Evolutionary conservation across 2,888 invertebrate genomes (phyloP).

Genomic region (Omphaloscelis lunosa): DNA sequence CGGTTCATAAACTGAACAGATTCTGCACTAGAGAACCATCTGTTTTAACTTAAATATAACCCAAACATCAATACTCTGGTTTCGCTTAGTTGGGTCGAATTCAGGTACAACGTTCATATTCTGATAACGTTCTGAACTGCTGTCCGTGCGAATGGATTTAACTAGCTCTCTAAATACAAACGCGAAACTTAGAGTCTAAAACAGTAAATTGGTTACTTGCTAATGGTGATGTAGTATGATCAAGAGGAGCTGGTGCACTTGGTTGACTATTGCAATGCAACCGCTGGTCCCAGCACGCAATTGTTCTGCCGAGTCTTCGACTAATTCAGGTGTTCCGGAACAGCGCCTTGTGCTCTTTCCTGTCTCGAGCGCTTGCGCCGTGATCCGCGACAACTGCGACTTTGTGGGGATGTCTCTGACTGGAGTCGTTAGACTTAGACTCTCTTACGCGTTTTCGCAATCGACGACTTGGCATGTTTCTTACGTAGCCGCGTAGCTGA

Average conservation of each 20-base stretch:
- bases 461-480: too few relatives aligned
- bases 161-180: neutral
- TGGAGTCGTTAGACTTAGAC: neutral
- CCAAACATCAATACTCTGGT: constrained; percentile 8
- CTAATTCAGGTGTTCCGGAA: neutral
- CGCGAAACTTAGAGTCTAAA: neutral
- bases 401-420: neutral
- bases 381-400: neutral
- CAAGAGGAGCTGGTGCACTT: neutral
- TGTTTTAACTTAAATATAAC: neutral
- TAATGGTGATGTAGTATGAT: neutral
- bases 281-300: neutral
- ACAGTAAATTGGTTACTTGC: constrained; percentile 3
- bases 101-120: too few relatives aligned
- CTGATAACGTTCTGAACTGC: neutral
- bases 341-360: neutral
- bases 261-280: neutral
- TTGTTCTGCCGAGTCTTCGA: neutral
- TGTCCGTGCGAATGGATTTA: neutral
- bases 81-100: neutral
- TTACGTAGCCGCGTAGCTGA: too few relatives aligned
- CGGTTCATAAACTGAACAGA: too few relatives aligned
- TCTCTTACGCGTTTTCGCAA: too few relatives aligned
- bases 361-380: constrained; percentile 1
- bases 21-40: too few relatives aligned